phyloP scores from a whole-genome alignment of 2,888 invertebrate genomes.

The Caenorhabditis sulstoni region DNA sequence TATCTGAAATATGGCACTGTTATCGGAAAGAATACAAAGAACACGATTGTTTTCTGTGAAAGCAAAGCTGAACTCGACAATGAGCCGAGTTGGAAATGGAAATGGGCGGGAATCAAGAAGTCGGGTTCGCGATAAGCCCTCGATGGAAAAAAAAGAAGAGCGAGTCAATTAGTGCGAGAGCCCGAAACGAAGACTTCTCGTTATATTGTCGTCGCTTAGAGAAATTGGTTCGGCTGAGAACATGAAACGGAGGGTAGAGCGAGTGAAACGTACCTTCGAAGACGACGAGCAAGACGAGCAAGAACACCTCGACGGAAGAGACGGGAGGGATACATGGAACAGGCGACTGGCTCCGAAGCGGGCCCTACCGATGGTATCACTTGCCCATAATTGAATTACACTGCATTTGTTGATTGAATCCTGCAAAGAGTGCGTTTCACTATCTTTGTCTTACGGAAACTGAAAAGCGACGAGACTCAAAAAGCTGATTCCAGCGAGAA shows the following conservation, averaged over 20 bases:
- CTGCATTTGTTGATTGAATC: slow-evolving; percentile 54
- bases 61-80: neutral
- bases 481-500: neutral
- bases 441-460: slow-evolving; percentile 8
- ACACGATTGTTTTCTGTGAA: no score
- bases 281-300: slow-evolving; percentile 27
- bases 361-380: slow-evolving; percentile 53
- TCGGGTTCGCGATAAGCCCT: slow-evolving; percentile 43
- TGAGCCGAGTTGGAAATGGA: slow-evolving; percentile 5
- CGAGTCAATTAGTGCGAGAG: slow-evolving; percentile 56
- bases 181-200: slow-evolving; percentile 47
- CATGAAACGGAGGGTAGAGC: slow-evolving; percentile 23
- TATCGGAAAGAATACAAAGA: neutral
- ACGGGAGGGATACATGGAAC: slow-evolving; percentile 48
- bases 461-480: neutral
- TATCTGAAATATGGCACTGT: neutral
- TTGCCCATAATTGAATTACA: slow-evolving; percentile 52
- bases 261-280: slow-evolving; percentile 32
- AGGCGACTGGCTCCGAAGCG: neutral
- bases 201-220: slow-evolving; percentile 57
- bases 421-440: slow-evolving; percentile 56
- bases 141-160: slow-evolving; percentile 29
- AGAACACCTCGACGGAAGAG: slow-evolving; percentile 55
- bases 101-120: slow-evolving; percentile 47
- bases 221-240: slow-evolving; percentile 51